Conservation (phyloP, 2,113 vertebrate species). For the Lamprologus speciosus region DNA sequence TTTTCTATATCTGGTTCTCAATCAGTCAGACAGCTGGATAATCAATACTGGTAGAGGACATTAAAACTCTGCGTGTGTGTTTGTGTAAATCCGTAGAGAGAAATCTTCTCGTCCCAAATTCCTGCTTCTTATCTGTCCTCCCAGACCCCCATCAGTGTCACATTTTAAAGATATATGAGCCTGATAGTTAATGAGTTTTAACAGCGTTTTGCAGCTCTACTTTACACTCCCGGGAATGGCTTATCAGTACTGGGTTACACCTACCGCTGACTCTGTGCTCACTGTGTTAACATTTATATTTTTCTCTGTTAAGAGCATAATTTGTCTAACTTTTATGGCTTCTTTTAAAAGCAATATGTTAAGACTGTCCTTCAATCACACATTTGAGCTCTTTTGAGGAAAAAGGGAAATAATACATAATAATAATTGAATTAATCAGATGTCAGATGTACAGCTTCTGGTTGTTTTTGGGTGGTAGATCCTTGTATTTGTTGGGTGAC, state of each 20-base stretch:
- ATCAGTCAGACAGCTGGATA: conserved; percentile 45
- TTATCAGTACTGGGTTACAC: neutral
- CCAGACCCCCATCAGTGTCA: conserved; percentile 58
- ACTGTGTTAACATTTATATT: neutral
- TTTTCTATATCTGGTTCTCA: conserved; percentile 41
- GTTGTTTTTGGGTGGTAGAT: neutral
- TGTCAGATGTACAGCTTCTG: neutral
- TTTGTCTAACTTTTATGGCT: neutral
- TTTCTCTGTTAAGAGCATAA: neutral
- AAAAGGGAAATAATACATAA: neutral
- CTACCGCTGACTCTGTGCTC: neutral
- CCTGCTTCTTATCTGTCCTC: conserved; percentile 44
- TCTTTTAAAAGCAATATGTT: neutral
- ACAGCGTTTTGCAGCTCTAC: neutral
- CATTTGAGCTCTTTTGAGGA: neutral
- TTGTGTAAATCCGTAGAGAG: conserved; percentile 20
- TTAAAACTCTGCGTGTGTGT: conserved; percentile 26
- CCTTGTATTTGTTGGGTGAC: neutral
- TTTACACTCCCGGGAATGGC: neutral
- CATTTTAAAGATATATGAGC: conserved; percentile 35
- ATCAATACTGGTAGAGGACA: conserved; percentile 57
- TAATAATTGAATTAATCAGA: neutral
- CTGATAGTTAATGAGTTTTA: conserved; percentile 26
- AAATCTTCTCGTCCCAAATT: conserved; percentile 22
- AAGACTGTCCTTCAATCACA: neutral